Base-by-base conservation (phyloP, 2,888 invertebrate species). In the Conomelus anceps region DNA sequence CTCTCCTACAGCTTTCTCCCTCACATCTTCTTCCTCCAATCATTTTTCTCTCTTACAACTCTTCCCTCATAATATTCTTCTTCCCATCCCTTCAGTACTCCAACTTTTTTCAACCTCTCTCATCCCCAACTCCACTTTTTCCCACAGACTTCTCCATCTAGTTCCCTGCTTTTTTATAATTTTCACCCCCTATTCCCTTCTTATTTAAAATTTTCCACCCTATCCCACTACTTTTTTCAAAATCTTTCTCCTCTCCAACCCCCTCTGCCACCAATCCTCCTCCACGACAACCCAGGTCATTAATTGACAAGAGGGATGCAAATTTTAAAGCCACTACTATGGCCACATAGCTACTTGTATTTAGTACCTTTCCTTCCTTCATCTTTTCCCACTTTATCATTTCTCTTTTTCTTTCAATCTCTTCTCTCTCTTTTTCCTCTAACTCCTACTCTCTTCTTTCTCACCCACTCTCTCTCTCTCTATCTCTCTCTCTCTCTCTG, bases 291-390 rank as follows among this genome's bases (percentile, higher is more conserved):
- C 23, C 85, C 17, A 11, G 23, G 29, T n/a, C 86, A 23, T 86
- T 86, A 86, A 86, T 86, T 86, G 86, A 86, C 86, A 86, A 23
- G 23, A 20, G n/a, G 22, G 26, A 86, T 86, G 86, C 86, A 86
- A 86, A 86, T 86, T 86, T 86, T 86, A 24, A 86, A 86, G 29
- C 86, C 86, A 24, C 86, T 86, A 22, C 63, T 20, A n/a, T 63
- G 63, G 63, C n/a, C 63, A n/a, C 63, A 63, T 20, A 63, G 63
- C 63, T 63, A 63, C 63, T 63, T 6, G 1, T 63, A 6, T n/a
- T 63, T n/a, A 63, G 20, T 1, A 63, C 63, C n/a, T 63, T n/a
- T n/a, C n/a, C 63, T n/a, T 63, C 63, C n/a, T 63, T n/a, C 63
- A 63, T 63, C 3, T n/a, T 63, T 11, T 26, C 11, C 26, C 26